Base-by-base conservation (phyloP, 2,113 vertebrate genomes). In the Cyanoderma ruficeps region DNA sequence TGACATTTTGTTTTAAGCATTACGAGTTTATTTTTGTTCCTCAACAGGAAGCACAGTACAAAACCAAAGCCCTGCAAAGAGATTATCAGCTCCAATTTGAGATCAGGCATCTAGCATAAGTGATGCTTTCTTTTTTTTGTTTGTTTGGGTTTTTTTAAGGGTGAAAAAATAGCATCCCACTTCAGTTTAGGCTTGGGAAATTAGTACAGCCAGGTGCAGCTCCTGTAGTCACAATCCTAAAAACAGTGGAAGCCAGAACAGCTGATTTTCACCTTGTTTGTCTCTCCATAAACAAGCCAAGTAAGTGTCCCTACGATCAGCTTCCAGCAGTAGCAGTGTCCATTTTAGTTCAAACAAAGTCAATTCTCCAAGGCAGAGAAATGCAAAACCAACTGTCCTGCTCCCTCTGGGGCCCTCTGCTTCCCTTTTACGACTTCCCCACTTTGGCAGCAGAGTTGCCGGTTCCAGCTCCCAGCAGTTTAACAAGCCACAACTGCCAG, bases 401-500 rank as follows among this genome's bases (percentile, higher is more conserved):
- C 79, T 96, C 90, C 85, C 93, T 88, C 88, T 23, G 59, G 79
- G 93, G 71, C 83, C 71, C 88, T 96, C 49, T 1, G 87, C 83
- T 96, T 97, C 88, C 77, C 86, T 90, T 97, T 95, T 95, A 95
- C 53, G 72, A 94, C 94, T 96, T 97, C 90, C 96, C 53, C 92
- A 93, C 94, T 95, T 86, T 6, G 21, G 92, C 92, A 81, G 88
- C 94, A 49, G 76, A 93, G 92, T 93, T 95, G 83, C 64, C 83
- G 81, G 92, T 96, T 96, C 93, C 88, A 97, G 92, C 94, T 94
- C 90, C 92, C 90, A 86, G 91, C 92, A 94, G 83, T 92, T 95
- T 96, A 96, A 96, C 93, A 96, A 96, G 93, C 88, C 90, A 72
- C 94, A 97, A 94, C 96, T 90, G 86, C 94, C 85, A 89, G 93